A percentile compares a stretch with the other conserved stretches of the same genome.
Evolutionary conservation across 2,113 vertebrate species (phyloP).

Genomic region (Stomatorhinus ivindoensis): DNA sequence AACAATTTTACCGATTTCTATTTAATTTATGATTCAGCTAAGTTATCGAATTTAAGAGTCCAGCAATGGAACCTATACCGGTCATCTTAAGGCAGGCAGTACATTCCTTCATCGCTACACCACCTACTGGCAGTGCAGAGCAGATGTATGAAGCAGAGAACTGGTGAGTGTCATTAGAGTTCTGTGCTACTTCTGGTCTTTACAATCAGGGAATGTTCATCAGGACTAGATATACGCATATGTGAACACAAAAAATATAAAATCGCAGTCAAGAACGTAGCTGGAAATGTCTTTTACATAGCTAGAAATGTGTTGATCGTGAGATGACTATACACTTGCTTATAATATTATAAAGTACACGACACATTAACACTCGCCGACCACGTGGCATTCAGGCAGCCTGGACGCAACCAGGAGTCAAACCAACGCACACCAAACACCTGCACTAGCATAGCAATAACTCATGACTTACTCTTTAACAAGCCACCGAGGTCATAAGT

Average conservation of each 20-base stretch:
- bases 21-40: neutral
- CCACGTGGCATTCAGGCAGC: neutral
- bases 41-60: neutral
- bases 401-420: neutral
- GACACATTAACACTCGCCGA: neutral
- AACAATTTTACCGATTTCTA: neutral
- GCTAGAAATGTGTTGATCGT: neutral
- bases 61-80: neutral
- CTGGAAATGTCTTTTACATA: neutral
- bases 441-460: neutral
- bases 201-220: neutral
- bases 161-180: neutral
- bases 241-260: neutral
- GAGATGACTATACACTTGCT: neutral
- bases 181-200: neutral
- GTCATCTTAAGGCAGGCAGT: neutral
- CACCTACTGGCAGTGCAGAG: neutral
- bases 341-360: neutral
- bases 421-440: neutral
- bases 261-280: neutral
- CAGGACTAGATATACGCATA: neutral
- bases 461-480: neutral
- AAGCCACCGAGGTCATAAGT: neutral
- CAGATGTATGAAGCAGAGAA: neutral
- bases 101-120: neutral